Percentiles rank a stretch among this genome's conserved stretches.
Conservation (phyloP, 2,888 invertebrate genomes). For the Clivina fossor region DNA sequence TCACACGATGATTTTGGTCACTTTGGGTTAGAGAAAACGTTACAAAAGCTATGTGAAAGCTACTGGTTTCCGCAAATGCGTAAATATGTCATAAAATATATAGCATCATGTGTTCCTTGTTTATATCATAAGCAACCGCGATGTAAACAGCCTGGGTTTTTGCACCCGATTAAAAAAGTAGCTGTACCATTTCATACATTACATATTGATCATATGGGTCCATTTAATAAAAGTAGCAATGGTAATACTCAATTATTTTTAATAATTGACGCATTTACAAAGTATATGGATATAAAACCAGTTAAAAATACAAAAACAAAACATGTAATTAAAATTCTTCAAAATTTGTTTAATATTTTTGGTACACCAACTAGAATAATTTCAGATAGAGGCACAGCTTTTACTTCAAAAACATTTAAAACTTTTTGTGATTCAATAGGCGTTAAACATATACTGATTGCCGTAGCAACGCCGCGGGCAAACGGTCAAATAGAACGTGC, state of each 20-base stretch:
- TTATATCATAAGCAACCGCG: conserved; percentile 6
- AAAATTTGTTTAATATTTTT: neutral
- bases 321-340: neutral
- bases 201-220: conserved; percentile 16
- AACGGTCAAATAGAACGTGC: conserved; percentile 3
- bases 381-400: conserved; percentile 4
- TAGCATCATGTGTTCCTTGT: conserved; percentile 1
- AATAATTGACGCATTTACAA: conserved; percentile 8
- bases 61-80: conserved; percentile 41
- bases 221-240: conserved; percentile 1
- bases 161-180: conserved; percentile 12
- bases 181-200: conserved; percentile 16
- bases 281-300: conserved; percentile 5
- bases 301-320: conserved; percentile 4
- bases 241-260: conserved; percentile 5
- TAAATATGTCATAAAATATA: conserved; percentile 31
- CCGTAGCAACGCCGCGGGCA: conserved; percentile 2
- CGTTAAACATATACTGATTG: conserved; percentile 4
- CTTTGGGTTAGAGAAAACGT: conserved; percentile 39
- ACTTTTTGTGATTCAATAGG: neutral
- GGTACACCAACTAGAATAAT: conserved; percentile 5
- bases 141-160: conserved; percentile 8
- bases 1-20: conserved; percentile 39
- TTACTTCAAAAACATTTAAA: neutral
- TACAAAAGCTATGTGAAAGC: conserved; percentile 32